These are phyloP conservation scores for Stichopus chloronotus DNA, from an alignment of 35 echinoderm and acorn worm species.

Conservation along the genomic window DNA sequence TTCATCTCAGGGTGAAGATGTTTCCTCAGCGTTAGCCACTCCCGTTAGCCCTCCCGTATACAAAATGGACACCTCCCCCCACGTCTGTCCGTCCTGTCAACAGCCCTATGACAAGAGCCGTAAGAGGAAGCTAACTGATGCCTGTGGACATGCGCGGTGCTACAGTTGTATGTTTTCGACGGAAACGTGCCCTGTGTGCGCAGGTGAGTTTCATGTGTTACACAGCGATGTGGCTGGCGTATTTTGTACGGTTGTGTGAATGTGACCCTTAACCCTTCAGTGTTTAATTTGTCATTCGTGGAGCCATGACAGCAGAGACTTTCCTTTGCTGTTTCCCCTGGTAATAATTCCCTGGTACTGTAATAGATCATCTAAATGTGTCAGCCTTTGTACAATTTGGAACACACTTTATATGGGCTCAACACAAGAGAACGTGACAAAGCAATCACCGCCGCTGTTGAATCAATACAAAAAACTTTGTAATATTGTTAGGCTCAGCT, in stretches of 20 bases:
- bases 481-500: too few relatives aligned
- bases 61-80: conserved; percentile 80
- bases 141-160: conserved; percentile 95
- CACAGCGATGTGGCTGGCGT: not conserved
- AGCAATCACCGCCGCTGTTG: too few relatives aligned
- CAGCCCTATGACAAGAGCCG: conserved; percentile 88
- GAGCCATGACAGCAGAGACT: not conserved
- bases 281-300: not conserved
- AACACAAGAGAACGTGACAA: too few relatives aligned
- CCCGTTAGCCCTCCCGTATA: not conserved
- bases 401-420: too few relatives aligned
- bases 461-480: too few relatives aligned
- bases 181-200: conserved; percentile 84
- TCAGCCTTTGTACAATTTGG: too few relatives aligned
- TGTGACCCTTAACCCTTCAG: not conserved
- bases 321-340: too few relatives aligned
- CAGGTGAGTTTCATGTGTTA: conserved; percentile 8
- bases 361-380: too few relatives aligned
- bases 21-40: conserved; percentile 15
- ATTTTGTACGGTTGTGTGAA: not conserved
- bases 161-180: conserved; percentile 97
- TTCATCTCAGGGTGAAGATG: not conserved
- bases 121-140: conserved; percentile 95
- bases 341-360: too few relatives aligned
- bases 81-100: conserved; percentile 84